Evolutionary conservation across 1,140 invertebrate species (phyloP), one percentile per base, ranked within the genome.

Genomic region (Drosophila leontia): DNA sequence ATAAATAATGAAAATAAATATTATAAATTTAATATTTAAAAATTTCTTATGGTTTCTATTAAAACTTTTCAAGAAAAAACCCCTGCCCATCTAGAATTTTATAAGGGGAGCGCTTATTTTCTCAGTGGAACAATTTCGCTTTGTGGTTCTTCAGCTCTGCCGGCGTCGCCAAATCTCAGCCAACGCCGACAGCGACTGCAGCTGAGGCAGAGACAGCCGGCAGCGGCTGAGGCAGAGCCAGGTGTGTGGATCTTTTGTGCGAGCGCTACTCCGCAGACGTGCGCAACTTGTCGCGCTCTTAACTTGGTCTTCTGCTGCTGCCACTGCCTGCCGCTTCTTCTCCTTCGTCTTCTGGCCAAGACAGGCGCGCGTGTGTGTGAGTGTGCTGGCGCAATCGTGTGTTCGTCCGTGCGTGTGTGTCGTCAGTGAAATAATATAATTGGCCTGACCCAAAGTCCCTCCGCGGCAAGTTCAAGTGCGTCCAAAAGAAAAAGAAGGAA

Each of bases 261-360:
- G 82, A 80, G 75, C 82, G 56, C 75, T 78, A 75, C 80, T 90
- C 78, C 69, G 65, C 85, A 88, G 84, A 90, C 85, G 84, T 84
- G 81, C 74, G 84, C 84, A 88, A 84, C 84, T 88, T 79, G 75
- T 85, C 84, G 85, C 84, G 84, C 81, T 87, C 85, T 88, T 76
- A 76, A 78, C 83, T 63, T 60, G 69, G 67, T 68, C 63, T 65
- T 62, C 75, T 60, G 67, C 64, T 80, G 63, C 69, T 71, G 74
- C 48, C 48, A 12, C 48, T 50, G 26, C 47, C 60, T 82, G 63
- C 64, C 41, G 58, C 74, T 62, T 72, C 64, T 51, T 69, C 47
- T 60, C 34, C 51, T 56, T 56, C 42, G 60, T 44, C 72, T 65
- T 47, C 68, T 63, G 59, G 69, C 53, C 35, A 56, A 56, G 53